Evolutionary conservation across 2,797 vertebrate species (phyloP).

Genomic region (Syndactyla subalaris): DNA sequence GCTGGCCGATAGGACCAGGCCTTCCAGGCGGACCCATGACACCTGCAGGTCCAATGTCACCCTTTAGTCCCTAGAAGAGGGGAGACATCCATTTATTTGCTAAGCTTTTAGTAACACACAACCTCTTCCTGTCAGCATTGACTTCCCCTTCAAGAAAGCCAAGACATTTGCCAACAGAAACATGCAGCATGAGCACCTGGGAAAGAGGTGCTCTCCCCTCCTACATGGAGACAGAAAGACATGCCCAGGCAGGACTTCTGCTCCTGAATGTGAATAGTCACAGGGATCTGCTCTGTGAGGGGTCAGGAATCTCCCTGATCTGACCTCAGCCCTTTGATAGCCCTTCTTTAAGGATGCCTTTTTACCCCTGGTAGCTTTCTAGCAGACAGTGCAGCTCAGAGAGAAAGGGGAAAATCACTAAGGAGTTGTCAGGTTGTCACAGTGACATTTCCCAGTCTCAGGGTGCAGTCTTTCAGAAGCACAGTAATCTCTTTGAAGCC

Average conservation of each 20-base stretch:
- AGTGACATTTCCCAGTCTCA: neutral
- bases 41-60: constrained; percentile 84
- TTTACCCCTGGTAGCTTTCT: neutral
- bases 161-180: neutral
- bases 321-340: neutral
- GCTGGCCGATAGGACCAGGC: constrained; percentile 88
- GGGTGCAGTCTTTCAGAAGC: neutral
- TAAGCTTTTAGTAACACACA: neutral
- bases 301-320: neutral
- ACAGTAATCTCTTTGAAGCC: neutral
- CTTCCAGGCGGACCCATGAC: constrained; percentile 88
- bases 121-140: neutral
- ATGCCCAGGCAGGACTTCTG: neutral
- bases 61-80: constrained; percentile 87
- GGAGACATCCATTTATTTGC: neutral
- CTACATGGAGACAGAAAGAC: rapidly evolving
- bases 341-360: neutral
- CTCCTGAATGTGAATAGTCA: neutral
- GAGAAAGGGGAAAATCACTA: neutral
- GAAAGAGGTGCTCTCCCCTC: neutral
- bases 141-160: neutral
- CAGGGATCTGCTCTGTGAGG: neutral
- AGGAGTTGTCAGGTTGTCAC: neutral
- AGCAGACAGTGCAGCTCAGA: neutral
- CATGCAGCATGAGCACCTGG: neutral